Evolutionary conservation across 2,888 invertebrate genomes (phyloP), one percentile per base, ranked within the genome.

Genomic region (Drosophila infuscata): DNA sequence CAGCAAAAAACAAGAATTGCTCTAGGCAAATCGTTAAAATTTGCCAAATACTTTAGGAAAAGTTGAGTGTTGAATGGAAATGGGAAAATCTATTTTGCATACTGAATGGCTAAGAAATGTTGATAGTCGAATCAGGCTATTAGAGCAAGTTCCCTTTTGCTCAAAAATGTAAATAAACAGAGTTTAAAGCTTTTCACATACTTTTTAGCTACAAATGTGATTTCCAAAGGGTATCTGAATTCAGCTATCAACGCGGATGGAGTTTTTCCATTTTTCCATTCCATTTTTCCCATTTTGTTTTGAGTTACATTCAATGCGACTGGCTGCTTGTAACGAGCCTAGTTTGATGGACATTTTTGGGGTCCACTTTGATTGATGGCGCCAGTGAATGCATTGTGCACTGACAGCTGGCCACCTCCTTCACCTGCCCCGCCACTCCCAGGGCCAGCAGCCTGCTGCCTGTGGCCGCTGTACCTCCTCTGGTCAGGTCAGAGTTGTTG

Each of bases 291-390:
- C 59, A 56, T 32, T 59, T 38, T 36, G 64, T 73, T 70, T 30
- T 35, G 41, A 58, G 58, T 74, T 65, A 74, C 71, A 70, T 70
- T 38, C 20, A 61, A 61, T 62, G 65, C 60, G 63, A 69, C 25
- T 7, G 70, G 74, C 15, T 58, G 65, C 78, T 58, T 78, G 78
- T 68, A 72, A 72, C 78, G 78, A 78, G 79, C 76, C 74, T 70
- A 52, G 73, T 64, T 67, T 71, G 70, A 77, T 64, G 74, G 74
- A 70, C 70, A 74, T 56, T 77, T 59, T 62, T 57, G 38, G 75
- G 60, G 51, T 67, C 60, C 56, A 38, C 69, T 80, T 76, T 85
- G 85, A 85, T 85, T 85, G 87, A 85, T 87, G 83, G 80, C 71
- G 60, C 54, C 69, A 60, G 71, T 63, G 62, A 76, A 81, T 67